Conservation (phyloP, 2,797 vertebrate genomes). For the Rhadinocentrus ornatus region DNA sequence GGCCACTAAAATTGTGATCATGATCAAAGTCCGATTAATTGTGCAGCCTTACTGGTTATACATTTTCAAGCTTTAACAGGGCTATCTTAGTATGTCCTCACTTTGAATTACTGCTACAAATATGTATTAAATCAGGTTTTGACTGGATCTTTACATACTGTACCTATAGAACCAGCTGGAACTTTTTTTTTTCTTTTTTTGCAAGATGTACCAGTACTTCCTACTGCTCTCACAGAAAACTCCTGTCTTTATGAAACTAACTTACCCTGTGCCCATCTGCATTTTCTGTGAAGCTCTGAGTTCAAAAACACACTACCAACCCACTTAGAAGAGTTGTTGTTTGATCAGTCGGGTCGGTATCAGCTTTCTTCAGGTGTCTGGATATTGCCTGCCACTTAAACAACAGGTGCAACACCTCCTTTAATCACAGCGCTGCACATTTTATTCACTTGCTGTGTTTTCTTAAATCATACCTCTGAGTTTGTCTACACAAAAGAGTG, state of each 20-base stretch:
- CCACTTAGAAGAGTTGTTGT: slow-evolving; percentile 16
- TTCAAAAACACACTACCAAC: slow-evolving; percentile 2
- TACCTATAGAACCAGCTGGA: no score
- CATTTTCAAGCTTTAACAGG: slow-evolving; percentile 20
- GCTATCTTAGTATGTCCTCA: background rate
- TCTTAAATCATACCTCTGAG: slow-evolving; percentile 17
- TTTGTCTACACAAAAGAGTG: slow-evolving; percentile 20
- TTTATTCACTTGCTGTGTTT: background rate
- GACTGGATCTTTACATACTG: slow-evolving; percentile 5
- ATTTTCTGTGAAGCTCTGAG: slow-evolving; percentile 29
- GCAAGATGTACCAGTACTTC: background rate
- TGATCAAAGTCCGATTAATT: no score
- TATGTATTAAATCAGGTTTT: slow-evolving; percentile 9
- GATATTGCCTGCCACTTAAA: slow-evolving; percentile 16
- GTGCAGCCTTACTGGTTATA: no score
- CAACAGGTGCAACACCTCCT: slow-evolving; percentile 30
- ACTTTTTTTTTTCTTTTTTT: no score
- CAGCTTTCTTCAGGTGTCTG: slow-evolving; percentile 25
- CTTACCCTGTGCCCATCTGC: slow-evolving; percentile 19
- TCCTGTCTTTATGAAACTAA: slow-evolving; percentile 8
- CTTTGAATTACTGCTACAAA: background rate
- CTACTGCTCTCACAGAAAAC: slow-evolving; percentile 1
- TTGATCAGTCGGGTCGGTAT: slow-evolving; percentile 5
- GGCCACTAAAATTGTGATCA: no score
- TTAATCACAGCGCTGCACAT: slow-evolving; percentile 15